Evolutionary conservation across 2,113 vertebrate genomes (phyloP), one percentile per base, ranked within the genome.

Genomic region (Vombatus ursinus): DNA sequence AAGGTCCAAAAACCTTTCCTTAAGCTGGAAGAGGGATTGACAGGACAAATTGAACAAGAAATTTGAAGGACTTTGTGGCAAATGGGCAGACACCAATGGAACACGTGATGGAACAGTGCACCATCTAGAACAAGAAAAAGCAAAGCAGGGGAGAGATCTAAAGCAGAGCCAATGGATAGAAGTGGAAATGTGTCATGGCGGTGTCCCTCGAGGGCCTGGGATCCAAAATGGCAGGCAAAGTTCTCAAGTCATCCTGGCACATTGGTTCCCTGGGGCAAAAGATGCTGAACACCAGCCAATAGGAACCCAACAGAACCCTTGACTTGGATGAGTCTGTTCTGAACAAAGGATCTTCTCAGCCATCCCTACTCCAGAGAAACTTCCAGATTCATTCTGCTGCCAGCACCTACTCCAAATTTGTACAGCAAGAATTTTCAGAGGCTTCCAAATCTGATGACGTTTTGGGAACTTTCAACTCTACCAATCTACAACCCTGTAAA

Each of bases 351-450:
- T 99, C 99, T 98, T 99, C 97, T 94, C 98, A 97, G 97, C 98
- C 98, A 97, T 98, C 98, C 97, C 99, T 98, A 97, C 98, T 98
- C 98, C 99, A 99, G 98, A 98, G 97, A 98, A 99, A 99, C 99
- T 97, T 98, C 98, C 99, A 99, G 99, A 94, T 99, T 98, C 99
- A 98, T 96, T 99, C 99, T 98, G 97, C 99, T 98, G 99, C 99
- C 98, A 99, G 99, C 98, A 99, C 99, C 99, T 99, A 99, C 99
- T 99, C 99, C 37, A 99, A 99, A 97, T 99, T 99, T 99, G 99
- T 98, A 11, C 52, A 53, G 52, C 52, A 53, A 53, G 52, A 24
- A 53, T 53, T 53, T 53, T 53, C 52, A 53, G 52, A 53, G 52
- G 52, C 52, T 24, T 53, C 52, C 52, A 53, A 23, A 53, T 53